Conservation (phyloP, 2,113 vertebrate genomes). For the Cnemophilus loriae region DNA sequence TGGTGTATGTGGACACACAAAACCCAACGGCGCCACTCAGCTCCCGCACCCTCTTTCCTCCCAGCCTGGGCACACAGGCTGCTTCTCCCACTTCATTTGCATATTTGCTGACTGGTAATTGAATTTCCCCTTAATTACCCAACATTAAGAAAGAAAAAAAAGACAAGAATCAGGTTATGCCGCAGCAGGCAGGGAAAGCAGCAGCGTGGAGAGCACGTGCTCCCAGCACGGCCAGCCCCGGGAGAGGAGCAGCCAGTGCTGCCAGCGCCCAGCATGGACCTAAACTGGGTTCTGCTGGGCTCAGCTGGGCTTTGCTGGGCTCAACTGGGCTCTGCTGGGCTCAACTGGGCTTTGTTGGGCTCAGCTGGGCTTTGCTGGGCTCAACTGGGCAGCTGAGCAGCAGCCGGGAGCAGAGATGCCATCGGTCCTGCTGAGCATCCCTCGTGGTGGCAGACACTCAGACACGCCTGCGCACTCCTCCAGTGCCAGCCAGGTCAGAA, state of each 20-base stretch:
- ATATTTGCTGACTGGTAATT: constrained; percentile 51
- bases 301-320: neutral
- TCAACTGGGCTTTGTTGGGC: neutral
- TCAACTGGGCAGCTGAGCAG: neutral
- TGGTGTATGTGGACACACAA: fast-evolving
- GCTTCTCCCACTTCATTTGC: neutral
- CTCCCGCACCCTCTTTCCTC: neutral
- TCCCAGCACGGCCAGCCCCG: fast-evolving
- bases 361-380: neutral
- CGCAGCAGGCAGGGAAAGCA: neutral
- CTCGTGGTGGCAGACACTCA: neutral
- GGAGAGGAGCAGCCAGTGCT: neutral
- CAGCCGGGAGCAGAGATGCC: neutral
- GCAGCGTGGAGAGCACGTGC: neutral
- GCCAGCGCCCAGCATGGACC: neutral
- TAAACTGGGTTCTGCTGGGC: neutral
- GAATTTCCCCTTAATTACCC: constrained; percentile 51
- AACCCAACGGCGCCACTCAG: neutral
- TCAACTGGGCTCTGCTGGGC: neutral
- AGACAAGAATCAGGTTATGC: neutral
- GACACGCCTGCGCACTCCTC: fast-evolving
- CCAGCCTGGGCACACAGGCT: neutral
- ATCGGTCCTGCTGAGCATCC: neutral
- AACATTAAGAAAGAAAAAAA: neutral
- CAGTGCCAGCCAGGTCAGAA: neutral